phyloP scores from a whole-genome alignment of 2,797 vertebrate species.

The Nannoperca obscura region DNA sequence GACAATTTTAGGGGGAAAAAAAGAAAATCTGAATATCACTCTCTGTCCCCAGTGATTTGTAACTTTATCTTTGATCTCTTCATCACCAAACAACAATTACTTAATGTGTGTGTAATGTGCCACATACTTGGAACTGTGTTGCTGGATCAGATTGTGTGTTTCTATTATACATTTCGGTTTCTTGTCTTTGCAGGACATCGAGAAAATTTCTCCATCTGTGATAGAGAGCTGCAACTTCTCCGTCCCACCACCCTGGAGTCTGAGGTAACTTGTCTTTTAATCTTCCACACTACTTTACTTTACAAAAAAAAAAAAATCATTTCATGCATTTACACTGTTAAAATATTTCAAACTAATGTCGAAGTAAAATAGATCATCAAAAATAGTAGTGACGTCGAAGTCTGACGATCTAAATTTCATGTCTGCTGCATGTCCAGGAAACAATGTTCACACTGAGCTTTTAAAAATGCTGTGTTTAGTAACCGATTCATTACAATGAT shows the following conservation, averaged over 20 bases:
- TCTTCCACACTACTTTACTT: not conserved
- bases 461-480: not conserved
- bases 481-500: not conserved
- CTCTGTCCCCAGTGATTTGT: not conserved
- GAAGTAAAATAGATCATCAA: not conserved
- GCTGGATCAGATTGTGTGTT: constrained; percentile 1
- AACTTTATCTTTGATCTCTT: not conserved
- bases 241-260: constrained; percentile 76
- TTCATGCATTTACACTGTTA: not conserved
- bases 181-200: constrained; percentile 81
- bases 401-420: not conserved
- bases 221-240: constrained; percentile 76
- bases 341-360: not conserved
- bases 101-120: not conserved
- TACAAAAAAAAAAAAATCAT: not conserved
- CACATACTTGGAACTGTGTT: not conserved
- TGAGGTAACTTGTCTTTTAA: constrained; percentile 78
- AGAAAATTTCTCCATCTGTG: constrained; percentile 91
- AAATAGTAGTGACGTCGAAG: not conserved
- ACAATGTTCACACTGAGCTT: not conserved
- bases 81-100: not conserved
- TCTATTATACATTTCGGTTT: constrained; percentile 24
- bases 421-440: not conserved
- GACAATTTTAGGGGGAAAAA: too few relatives aligned
- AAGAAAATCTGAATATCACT: not conserved